phyloP scores from a whole-genome alignment of 2,797 vertebrate genomes.

The Pipistrellus pipistrellus region DNA sequence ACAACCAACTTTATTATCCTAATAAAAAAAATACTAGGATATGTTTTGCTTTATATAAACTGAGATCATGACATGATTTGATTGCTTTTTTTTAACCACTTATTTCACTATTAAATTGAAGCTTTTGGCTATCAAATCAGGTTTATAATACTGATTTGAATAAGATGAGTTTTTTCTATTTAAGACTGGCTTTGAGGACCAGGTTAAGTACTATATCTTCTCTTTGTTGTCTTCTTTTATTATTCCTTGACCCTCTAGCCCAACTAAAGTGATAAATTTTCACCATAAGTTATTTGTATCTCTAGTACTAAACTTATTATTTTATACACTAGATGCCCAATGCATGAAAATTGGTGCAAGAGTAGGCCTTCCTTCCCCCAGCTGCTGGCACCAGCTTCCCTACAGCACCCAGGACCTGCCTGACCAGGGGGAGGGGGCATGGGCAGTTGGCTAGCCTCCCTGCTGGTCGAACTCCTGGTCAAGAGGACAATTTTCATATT shows the following conservation, averaged over 20 bases:
- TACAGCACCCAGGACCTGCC: no score
- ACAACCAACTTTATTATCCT: constrained; percentile 45
- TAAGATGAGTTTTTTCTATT: constrained; percentile 36
- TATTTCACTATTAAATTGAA: constrained; percentile 64
- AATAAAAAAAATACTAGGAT: constrained; percentile 49
- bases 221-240: not conserved
- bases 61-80: not conserved
- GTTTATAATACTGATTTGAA: constrained; percentile 57
- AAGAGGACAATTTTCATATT: no score
- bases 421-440: no score
- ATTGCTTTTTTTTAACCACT: constrained; percentile 38
- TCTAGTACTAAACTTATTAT: not conserved
- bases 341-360: no score
- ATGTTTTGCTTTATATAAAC: constrained; percentile 54
- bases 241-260: not conserved
- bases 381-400: no score
- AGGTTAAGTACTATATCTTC: not conserved
- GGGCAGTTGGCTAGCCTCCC: no score
- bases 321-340: not conserved
- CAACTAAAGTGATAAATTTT: constrained; percentile 6
- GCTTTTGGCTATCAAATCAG: not conserved
- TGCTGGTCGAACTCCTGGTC: no score
- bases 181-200: not conserved
- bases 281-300: constrained; percentile 3
- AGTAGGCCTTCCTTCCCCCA: no score